Conservation (phyloP, 2,888 invertebrate genomes). For the Chrysina gloriosa region DNA sequence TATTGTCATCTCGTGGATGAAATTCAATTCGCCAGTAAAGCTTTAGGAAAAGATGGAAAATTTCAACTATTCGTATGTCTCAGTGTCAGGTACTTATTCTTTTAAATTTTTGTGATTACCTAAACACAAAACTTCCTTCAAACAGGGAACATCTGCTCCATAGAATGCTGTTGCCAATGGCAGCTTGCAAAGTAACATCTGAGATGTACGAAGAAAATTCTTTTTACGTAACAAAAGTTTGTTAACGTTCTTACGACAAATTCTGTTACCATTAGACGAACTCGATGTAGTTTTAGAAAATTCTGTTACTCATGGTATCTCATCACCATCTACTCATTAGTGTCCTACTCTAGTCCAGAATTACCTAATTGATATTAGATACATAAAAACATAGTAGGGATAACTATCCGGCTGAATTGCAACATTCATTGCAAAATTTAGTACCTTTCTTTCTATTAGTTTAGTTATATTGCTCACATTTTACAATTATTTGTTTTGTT, state of each 20-base stretch:
- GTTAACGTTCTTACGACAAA: slow-evolving; percentile 89
- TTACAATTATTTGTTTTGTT: not conserved
- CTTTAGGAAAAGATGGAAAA: slow-evolving; percentile 97
- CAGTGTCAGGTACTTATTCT: slow-evolving; percentile 79
- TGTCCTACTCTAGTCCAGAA: slow-evolving; percentile 31
- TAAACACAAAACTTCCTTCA: slow-evolving; percentile 50
- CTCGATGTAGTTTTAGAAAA: slow-evolving; percentile 89
- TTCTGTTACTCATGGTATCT: slow-evolving; percentile 80
- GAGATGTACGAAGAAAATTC: slow-evolving; percentile 98
- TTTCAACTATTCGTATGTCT: slow-evolving; percentile 97
- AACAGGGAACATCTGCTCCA: slow-evolving; percentile 88
- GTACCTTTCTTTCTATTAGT: not conserved
- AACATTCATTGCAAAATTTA: slow-evolving; percentile 22
- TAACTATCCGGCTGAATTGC: not conserved
- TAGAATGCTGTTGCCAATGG: slow-evolving; percentile 91
- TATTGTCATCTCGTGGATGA: slow-evolving; percentile 91
- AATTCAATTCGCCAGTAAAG: slow-evolving; percentile 84
- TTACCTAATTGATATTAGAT: slow-evolving; percentile 30
- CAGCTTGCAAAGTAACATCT: slow-evolving; percentile 85
- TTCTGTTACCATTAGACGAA: slow-evolving; percentile 89
- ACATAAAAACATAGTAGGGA: not conserved
- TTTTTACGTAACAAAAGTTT: slow-evolving; percentile 90
- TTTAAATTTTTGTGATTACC: not conserved
- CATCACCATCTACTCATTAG: slow-evolving; percentile 56
- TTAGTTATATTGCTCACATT: not conserved